phyloP scores from a whole-genome alignment of 2,797 vertebrate genomes.

The Diceros bicornis region DNA sequence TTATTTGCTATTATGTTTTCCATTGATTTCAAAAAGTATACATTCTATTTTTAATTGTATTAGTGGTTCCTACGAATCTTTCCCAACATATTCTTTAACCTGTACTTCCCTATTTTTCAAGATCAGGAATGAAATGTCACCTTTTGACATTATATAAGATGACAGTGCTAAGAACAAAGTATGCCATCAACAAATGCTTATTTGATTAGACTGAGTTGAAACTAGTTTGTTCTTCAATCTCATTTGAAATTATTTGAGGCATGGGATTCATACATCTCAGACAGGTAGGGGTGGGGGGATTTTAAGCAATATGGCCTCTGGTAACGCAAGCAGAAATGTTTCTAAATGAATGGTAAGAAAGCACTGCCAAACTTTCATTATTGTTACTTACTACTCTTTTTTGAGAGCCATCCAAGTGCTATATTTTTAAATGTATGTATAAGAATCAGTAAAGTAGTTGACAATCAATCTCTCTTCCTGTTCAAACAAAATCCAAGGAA shows the following conservation, averaged over 20 bases:
- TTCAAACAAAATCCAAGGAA: constrained; percentile 49
- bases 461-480: constrained; percentile 11
- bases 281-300: background rate
- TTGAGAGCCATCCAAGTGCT: constrained; percentile 35
- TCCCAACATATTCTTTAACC: background rate
- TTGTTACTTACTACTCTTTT: background rate
- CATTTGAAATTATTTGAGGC: constrained; percentile 56
- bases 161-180: background rate
- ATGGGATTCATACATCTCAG: background rate
- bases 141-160: constrained; percentile 35
- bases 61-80: background rate
- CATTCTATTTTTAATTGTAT: constrained; percentile 1
- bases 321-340: constrained; percentile 31
- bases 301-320: background rate
- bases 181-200: background rate
- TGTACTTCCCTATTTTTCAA: constrained; percentile 1
- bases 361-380: constrained; percentile 10
- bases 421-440: constrained; percentile 42
- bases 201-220: constrained; percentile 32
- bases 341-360: constrained; percentile 55
- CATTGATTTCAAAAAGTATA: background rate
- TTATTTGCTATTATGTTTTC: background rate
- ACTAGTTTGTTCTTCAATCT: constrained; percentile 37
- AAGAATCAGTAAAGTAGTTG: constrained; percentile 57
- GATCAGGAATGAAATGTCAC: constrained; percentile 43